Evolutionary conservation across 2,113 vertebrate species (phyloP), one percentile per base, ranked within the genome.

Genomic region (Hydropotes inermis): DNA sequence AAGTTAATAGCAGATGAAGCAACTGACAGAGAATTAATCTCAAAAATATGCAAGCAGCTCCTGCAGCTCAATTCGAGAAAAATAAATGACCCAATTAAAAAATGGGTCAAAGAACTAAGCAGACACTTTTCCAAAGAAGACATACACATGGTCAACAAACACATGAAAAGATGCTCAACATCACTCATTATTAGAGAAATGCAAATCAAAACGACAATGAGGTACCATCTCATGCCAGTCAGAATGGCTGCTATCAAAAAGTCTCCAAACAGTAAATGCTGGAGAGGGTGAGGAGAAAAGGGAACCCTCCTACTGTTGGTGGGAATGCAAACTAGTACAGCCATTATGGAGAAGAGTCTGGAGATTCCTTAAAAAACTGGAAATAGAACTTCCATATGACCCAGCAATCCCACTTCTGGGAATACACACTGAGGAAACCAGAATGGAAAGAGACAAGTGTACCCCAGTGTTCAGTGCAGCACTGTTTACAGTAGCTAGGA

Each of bases 71-170:
- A 23, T 70, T 10, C n/a, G n/a, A 36, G 64, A 21, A 70, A 70
- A 36, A 36, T 36, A 70, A 70, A 70, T 0, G 2, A 70, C n/a
- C 9, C 1, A 1, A 70, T 70, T 19, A 36, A 70, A 70, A 36
- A 70, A 21, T 70, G 64, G 64, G 17, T n/a, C 64, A 36, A 70
- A 70, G 64, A 21, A 70, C n/a, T 36, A 36, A 21, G 21, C n/a
- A 70, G 64, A 70, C 64, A 70, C 19, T 36, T 70, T n/a, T 70
- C 17, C 17, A 36, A 36, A 70, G n/a, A 10, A 70, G n/a, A 70
- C 64, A 23, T 70, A 36, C 4, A 12, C 4, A 70, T 70, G 64
- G n/a, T n/a, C 36, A 70, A 36, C 17, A 70, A 70, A 11, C 19
- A 21, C 64, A 36, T 36, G n/a, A 70, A 36, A 36, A 70, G 64